phyloP scores from a whole-genome alignment of 2,888 invertebrate genomes.

The Spisula subtruncata region DNA sequence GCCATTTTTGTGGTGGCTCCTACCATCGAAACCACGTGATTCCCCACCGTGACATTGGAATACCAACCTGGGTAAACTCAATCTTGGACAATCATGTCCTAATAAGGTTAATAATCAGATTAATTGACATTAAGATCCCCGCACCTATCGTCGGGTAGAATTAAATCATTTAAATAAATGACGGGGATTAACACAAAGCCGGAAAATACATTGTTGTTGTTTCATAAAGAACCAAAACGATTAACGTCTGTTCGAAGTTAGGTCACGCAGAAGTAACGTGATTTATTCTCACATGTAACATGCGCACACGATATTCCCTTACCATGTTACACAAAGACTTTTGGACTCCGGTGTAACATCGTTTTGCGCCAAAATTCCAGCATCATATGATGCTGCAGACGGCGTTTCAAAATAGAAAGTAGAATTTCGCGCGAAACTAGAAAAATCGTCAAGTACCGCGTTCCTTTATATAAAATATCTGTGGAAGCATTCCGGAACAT shows the following conservation, averaged over 20 bases:
- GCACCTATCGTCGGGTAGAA: background rate
- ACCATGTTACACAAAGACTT: background rate
- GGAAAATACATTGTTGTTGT: background rate
- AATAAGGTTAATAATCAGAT: background rate
- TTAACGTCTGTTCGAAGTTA: background rate
- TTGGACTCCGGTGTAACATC: background rate
- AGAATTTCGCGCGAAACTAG: background rate
- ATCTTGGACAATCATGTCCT: background rate
- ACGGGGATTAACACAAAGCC: background rate
- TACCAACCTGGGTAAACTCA: background rate
- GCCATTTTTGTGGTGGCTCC: too few relatives aligned
- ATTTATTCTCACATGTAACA: background rate
- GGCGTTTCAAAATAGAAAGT: background rate
- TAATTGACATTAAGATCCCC: background rate
- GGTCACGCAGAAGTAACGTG: background rate
- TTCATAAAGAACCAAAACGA: background rate
- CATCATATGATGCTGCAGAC: background rate
- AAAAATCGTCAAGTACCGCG: background rate
- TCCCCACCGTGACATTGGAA: too few relatives aligned
- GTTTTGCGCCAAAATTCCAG: background rate
- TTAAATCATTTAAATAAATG: constrained; percentile 24
- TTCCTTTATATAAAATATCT: background rate
- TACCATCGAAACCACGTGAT: too few relatives aligned
- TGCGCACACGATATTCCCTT: background rate
- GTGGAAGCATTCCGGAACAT: background rate